These are phyloP conservation scores for Caretta caretta DNA, from an alignment of 2,113 vertebrate genomes.

Conservation along the genomic window DNA sequence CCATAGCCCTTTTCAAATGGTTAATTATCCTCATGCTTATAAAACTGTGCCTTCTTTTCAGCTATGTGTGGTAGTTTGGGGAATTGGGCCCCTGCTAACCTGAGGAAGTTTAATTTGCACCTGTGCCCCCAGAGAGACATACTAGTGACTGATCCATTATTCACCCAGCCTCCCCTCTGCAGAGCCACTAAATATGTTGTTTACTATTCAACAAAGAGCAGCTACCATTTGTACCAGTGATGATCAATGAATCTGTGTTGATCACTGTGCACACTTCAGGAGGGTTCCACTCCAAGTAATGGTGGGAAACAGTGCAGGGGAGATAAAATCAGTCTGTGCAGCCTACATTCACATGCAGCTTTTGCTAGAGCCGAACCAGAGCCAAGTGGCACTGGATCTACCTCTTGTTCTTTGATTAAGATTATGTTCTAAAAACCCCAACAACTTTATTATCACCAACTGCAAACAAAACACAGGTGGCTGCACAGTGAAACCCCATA, in stretches of 20 bases:
- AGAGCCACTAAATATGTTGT: background rate
- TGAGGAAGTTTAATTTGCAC: background rate
- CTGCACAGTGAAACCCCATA: slow-evolving; percentile 10
- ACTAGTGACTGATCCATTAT: background rate
- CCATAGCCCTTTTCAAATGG: background rate
- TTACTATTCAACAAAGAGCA: background rate
- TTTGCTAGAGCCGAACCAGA: background rate
- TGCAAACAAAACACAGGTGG: slow-evolving; percentile 64
- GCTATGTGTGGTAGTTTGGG: background rate
- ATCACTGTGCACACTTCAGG: background rate
- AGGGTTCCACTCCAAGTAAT: background rate
- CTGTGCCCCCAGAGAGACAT: background rate
- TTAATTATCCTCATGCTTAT: background rate
- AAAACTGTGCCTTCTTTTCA: background rate
- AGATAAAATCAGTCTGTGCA: background rate
- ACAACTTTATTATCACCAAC: slow-evolving; percentile 33
- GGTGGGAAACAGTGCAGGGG: background rate
- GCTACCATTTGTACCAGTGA: background rate
- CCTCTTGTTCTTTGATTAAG: slow-evolving; percentile 25
- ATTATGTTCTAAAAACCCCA: slow-evolving; percentile 17
- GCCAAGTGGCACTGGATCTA: background rate
- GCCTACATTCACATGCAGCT: background rate
- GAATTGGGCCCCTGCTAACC: background rate
- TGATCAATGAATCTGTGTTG: background rate
- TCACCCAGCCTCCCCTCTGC: background rate